Evolutionary conservation across 2,113 vertebrate genomes (phyloP).

Genomic region (Pteronura brasiliensis): DNA sequence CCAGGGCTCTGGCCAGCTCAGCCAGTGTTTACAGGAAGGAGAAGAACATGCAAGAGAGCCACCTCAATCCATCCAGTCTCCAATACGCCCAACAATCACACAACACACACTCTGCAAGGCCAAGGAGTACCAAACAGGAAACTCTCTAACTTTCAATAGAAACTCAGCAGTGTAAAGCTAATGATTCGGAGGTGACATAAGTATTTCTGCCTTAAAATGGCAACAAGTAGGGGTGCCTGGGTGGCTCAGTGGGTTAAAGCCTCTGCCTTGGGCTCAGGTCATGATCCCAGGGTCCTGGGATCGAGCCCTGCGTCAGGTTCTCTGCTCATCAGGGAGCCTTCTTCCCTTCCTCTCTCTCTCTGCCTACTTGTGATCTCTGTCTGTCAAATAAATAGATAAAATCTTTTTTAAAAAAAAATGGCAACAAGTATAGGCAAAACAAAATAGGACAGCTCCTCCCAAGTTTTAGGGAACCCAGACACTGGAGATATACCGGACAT

Average conservation of each 20-base stretch:
- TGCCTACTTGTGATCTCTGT: no score
- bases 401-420: not conserved
- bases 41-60: not conserved
- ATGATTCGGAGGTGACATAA: not conserved
- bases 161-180: not conserved
- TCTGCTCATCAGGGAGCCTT: no score
- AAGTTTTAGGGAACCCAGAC: not conserved
- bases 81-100: not conserved
- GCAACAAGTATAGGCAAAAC: not conserved
- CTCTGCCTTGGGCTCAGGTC: no score
- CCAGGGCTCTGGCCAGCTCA: not conserved
- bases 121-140: not conserved
- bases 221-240: not conserved
- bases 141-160: not conserved
- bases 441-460: not conserved
- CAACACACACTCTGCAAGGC: not conserved
- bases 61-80: not conserved
- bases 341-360: no score
- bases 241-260: no score
- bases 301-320: fast-evolving
- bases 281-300: no score
- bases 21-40: not conserved
- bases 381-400: no score
- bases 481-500: not conserved
- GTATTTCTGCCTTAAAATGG: not conserved